Percentiles rank a stretch among this genome's conserved stretches.
Conservation (phyloP, 2,797 vertebrate genomes). For the Tokudaia tokunoshimensis region DNA sequence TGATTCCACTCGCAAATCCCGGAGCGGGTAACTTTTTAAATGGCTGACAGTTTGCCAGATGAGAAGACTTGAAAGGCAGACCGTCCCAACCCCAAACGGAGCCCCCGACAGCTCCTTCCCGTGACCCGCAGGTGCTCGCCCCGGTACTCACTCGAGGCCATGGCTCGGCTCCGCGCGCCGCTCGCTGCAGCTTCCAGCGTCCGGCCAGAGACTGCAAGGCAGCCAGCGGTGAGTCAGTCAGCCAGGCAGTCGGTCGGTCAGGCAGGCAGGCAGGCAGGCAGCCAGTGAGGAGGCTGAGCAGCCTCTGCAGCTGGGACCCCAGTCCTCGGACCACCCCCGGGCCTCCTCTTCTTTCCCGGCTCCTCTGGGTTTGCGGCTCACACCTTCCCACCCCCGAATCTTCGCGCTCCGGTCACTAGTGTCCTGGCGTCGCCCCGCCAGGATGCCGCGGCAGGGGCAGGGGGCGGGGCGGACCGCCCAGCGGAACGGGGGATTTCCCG, state of each 20-base stretch:
- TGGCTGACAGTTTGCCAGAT: slow-evolving; percentile 1
- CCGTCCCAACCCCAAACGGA: not conserved
- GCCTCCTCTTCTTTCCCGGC: slow-evolving; percentile 69
- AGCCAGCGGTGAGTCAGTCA: not conserved
- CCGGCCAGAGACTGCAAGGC: not conserved
- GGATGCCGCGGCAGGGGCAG: not conserved
- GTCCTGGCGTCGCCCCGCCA: not conserved
- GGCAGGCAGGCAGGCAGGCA: not conserved
- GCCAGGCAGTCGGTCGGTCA: not conserved
- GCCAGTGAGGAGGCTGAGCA: not conserved
- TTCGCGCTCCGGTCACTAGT: slow-evolving; percentile 21
- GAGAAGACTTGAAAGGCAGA: not conserved
- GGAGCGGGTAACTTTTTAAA: not conserved
- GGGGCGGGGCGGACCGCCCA: fast-evolving
- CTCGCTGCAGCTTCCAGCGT: slow-evolving; percentile 38
- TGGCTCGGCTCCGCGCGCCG: slow-evolving; percentile 71
- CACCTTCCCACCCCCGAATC: slow-evolving; percentile 77
- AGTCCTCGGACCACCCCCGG: slow-evolving; percentile 3
- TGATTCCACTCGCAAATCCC: slow-evolving; percentile 56
- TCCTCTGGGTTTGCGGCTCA: slow-evolving; percentile 54
- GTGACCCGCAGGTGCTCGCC: not conserved
- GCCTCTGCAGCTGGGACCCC: slow-evolving; percentile 56
- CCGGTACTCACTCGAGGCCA: slow-evolving; percentile 84
- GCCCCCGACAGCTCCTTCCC: not conserved
- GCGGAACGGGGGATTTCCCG: slow-evolving; percentile 76